Evolutionary conservation across 2,113 vertebrate species (phyloP).

Genomic region (Syrmaticus mikado): DNA sequence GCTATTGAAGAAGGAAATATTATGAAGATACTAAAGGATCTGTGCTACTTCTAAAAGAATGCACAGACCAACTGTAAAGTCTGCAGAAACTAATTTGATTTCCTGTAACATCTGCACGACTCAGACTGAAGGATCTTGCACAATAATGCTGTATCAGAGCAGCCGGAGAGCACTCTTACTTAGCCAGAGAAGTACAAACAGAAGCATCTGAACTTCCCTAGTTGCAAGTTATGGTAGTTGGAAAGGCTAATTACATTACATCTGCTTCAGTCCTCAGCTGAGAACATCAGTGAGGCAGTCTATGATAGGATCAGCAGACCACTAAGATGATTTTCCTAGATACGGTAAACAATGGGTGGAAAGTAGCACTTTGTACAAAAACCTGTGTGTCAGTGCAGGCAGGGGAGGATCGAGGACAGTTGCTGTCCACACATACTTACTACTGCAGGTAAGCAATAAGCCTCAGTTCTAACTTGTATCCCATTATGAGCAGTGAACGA

Average conservation of each 20-base stretch:
- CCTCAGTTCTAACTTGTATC: not conserved
- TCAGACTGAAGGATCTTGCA: constrained; percentile 26
- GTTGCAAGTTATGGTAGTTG: not conserved
- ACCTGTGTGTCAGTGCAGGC: not conserved
- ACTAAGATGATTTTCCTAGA: not conserved
- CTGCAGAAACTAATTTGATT: not conserved
- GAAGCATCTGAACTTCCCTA: not conserved
- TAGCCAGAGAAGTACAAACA: not conserved
- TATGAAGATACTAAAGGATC: not conserved
- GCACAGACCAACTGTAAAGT: not conserved
- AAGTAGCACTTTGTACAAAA: not conserved
- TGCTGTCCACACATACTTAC: not conserved
- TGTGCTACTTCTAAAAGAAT: not conserved
- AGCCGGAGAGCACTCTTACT: not conserved
- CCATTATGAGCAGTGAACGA: rapidly evolving
- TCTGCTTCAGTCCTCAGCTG: not conserved
- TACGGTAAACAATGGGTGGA: not conserved
- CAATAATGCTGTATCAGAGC: constrained; percentile 15
- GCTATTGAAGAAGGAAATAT: not conserved
- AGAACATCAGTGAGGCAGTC: rapidly evolving
- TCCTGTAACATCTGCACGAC: constrained; percentile 14
- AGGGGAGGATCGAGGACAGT: not conserved
- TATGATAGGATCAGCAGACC: not conserved
- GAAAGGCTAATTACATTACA: not conserved
- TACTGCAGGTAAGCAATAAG: not conserved